phyloP scores from a whole-genome alignment of 2,888 invertebrate genomes.

The Heliconius hortense region DNA sequence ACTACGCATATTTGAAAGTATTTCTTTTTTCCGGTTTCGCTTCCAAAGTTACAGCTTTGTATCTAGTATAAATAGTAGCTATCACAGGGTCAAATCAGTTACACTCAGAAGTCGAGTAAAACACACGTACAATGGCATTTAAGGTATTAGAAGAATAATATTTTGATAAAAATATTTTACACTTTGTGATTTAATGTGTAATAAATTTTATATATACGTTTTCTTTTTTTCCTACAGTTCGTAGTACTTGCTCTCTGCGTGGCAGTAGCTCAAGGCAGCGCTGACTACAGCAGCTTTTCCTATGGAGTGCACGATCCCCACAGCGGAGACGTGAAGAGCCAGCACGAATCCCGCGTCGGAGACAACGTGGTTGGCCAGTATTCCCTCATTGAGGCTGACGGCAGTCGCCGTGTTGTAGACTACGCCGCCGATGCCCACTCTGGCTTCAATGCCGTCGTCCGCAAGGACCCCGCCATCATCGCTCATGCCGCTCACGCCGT shows the following conservation, averaged over 20 bases:
- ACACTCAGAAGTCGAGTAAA: constrained; percentile 40
- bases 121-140: constrained; percentile 42
- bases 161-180: not conserved
- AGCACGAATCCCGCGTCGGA: constrained; percentile 74
- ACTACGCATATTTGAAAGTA: constrained; percentile 21
- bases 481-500: constrained; percentile 42
- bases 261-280: constrained; percentile 54
- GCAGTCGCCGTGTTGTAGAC: constrained; percentile 77
- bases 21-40: constrained; percentile 35
- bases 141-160: constrained; percentile 35
- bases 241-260: constrained; percentile 56
- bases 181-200: not conserved
- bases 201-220: not conserved
- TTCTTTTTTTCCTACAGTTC: constrained; percentile 58
- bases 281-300: constrained; percentile 67
- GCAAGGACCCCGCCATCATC: constrained; percentile 66
- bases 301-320: constrained; percentile 77
- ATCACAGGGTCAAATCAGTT: constrained; percentile 35
- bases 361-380: constrained; percentile 76
- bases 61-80: constrained; percentile 42
- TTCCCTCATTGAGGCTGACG: constrained; percentile 77
- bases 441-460: constrained; percentile 80
- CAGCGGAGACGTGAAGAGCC: constrained; percentile 78
- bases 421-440: constrained; percentile 75
- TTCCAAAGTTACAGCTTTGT: constrained; percentile 30